Conservation (phyloP, 2,797 vertebrate species). For the Ibycter americanus region DNA sequence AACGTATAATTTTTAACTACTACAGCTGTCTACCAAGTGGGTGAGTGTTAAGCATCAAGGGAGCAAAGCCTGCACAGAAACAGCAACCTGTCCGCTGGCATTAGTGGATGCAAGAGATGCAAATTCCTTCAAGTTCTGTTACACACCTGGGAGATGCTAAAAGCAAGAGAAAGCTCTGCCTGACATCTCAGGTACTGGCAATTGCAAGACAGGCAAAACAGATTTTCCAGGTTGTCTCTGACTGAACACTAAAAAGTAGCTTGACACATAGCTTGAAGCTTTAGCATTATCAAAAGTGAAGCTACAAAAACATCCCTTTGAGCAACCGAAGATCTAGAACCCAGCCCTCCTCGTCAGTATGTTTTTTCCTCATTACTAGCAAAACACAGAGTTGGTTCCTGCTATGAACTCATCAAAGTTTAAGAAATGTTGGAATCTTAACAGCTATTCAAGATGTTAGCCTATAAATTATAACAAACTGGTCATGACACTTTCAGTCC, state of each 20-base stretch:
- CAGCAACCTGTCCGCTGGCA: not conserved
- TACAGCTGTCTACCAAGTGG: not conserved
- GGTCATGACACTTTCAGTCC: not conserved
- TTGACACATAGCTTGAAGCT: not conserved
- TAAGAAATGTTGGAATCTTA: not conserved
- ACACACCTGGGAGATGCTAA: not conserved
- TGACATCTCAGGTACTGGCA: not conserved
- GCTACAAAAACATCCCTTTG: not conserved
- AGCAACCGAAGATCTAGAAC: not conserved
- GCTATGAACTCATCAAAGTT: not conserved
- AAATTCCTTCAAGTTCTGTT: not conserved
- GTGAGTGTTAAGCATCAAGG: not conserved
- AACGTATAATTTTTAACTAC: not conserved
- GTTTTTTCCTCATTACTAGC: not conserved
- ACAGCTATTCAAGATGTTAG: not conserved
- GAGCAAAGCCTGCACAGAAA: not conserved
- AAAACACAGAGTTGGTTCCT: not conserved
- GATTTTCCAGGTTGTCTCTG: not conserved
- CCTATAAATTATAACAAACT: not conserved
- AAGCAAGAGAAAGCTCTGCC: not conserved
- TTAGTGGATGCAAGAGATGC: not conserved
- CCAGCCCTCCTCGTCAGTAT: not conserved
- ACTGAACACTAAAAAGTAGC: not conserved
- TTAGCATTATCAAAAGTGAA: not conserved
- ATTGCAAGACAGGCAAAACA: not conserved